Evolutionary conservation across 1,140 invertebrate genomes (phyloP).

Genomic region (Camponotus pennsylvanicus): DNA sequence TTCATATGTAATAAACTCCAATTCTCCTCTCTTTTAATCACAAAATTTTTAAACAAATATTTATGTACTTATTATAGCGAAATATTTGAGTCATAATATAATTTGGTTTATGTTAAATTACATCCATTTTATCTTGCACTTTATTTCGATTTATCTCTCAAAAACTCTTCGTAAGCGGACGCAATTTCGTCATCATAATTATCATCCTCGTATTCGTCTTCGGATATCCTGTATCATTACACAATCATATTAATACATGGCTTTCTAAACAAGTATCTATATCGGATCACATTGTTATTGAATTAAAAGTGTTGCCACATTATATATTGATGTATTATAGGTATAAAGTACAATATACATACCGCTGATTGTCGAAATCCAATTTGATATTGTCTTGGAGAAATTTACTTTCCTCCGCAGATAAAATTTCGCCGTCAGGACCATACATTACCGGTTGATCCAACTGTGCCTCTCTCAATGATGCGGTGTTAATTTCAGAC

Average conservation of each 20-base stretch:
- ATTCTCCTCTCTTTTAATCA: not conserved
- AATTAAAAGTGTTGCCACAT: no score
- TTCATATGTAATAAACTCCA: not conserved
- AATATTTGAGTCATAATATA: not conserved
- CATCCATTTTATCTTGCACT: not conserved
- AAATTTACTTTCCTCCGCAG: slow-evolving; percentile 83
- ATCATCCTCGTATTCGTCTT: slow-evolving; percentile 73
- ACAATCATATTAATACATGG: not conserved
- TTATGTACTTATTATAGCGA: slow-evolving; percentile 9
- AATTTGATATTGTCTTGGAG: slow-evolving; percentile 70
- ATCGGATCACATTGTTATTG: not conserved
- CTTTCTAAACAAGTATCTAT: not conserved
- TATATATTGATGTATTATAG: not conserved
- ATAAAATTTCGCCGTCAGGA: slow-evolving; percentile 82
- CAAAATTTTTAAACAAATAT: slow-evolving; percentile 7
- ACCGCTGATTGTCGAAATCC: slow-evolving; percentile 72
- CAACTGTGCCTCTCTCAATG: not conserved
- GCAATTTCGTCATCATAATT: slow-evolving; percentile 81
- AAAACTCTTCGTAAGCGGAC: slow-evolving; percentile 83
- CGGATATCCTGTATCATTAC: slow-evolving; percentile 55
- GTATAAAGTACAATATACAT: slow-evolving; percentile 45
- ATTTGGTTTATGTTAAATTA: not conserved
- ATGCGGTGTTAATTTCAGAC: not conserved
- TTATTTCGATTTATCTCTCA: slow-evolving; percentile 71
- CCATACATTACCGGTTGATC: slow-evolving; percentile 83